Evolutionary conservation across 2,797 vertebrate species (phyloP), one percentile per base, ranked within the genome.

Genomic region (Phataginus tetradactyla): DNA sequence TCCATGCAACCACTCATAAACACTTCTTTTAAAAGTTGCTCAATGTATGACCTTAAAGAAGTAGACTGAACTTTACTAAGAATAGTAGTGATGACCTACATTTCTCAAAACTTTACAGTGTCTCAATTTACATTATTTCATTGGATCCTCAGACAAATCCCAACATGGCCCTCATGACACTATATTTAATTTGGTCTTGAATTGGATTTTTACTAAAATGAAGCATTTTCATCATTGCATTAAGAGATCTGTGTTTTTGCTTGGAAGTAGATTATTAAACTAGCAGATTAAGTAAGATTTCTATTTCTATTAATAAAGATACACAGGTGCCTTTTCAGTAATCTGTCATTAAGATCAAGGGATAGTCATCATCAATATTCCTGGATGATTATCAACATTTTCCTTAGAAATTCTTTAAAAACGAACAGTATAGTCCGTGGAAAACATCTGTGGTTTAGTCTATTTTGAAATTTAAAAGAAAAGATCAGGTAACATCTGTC

Each of bases 391-490:
- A 78, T 91, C 77, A 84, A 27, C 9, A 42, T 86, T 77, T 87
- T 74, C 59, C 61, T 86, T 92, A 80, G 59, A 80, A 89, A 92
- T 86, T 86, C 57, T 85, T 92, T 79, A 61, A 66, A 89, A 85
- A 79, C 80, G 23, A 80, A 57, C 51, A 63, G 29, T 78, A 29
- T 45, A 18, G 34, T 63, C 42, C 61, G 11, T 90, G 39, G 37
- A 59, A 86, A 92, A 80, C 37, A 63, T 89, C 45, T 87, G 77
- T 85, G 29, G 37, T 89, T 92, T 89, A 86, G 12, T 75, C 32
- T 29, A 29, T 87, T 94, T 91, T 94, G 83, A 87, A 91, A 83
- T 91, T 63, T 94, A 81, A 94, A 87, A 90, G 57, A 74, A 72
- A 86, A 71, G 53, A 83, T 59, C 29, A 37, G 75, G 64, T 61